Conservation (phyloP, 2,888 invertebrate species). For the Sipunculus nudus region DNA sequence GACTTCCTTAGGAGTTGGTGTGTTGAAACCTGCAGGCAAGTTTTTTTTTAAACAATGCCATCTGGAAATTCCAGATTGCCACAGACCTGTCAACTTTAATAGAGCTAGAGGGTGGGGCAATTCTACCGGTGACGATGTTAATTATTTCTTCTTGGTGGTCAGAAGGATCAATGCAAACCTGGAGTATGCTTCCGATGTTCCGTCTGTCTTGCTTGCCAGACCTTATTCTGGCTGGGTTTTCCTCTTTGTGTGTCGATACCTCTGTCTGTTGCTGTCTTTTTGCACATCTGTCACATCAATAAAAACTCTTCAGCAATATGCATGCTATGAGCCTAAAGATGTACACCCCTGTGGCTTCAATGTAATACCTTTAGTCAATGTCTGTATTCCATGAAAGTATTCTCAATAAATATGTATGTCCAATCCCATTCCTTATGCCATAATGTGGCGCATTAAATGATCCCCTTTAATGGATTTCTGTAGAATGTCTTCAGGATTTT, state of each 20-base stretch:
- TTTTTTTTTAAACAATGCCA: conserved; percentile 4
- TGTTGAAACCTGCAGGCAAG: conserved; percentile 10
- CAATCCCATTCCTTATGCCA: conserved; percentile 44
- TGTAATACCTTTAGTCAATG: conserved; percentile 41
- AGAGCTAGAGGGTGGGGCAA: conserved; percentile 6
- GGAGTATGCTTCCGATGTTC: conserved; percentile 15
- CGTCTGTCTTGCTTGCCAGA: conserved; percentile 27
- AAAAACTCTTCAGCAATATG: conserved; percentile 28
- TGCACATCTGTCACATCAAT: conserved; percentile 8
- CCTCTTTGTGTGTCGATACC: conserved; percentile 31
- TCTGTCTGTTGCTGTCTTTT: not conserved
- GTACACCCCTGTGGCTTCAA: conserved; percentile 35
- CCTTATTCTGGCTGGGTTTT: conserved; percentile 13
- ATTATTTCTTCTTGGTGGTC: conserved; percentile 15
- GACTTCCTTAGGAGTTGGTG: conserved; percentile 1
- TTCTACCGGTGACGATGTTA: conserved; percentile 17
- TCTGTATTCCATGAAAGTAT: conserved; percentile 47
- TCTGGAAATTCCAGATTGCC: conserved; percentile 8
- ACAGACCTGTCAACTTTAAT: conserved; percentile 15
- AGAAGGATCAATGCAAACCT: conserved; percentile 22
- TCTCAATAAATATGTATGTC: conserved; percentile 46
- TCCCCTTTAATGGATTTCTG: conserved; percentile 33
- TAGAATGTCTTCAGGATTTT: conserved; percentile 24
- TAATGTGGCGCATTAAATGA: conserved; percentile 38
- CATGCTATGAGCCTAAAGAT: conserved; percentile 39